Conservation (phyloP, 1,140 invertebrate genomes). For the Chironomus striatipennis region DNA sequence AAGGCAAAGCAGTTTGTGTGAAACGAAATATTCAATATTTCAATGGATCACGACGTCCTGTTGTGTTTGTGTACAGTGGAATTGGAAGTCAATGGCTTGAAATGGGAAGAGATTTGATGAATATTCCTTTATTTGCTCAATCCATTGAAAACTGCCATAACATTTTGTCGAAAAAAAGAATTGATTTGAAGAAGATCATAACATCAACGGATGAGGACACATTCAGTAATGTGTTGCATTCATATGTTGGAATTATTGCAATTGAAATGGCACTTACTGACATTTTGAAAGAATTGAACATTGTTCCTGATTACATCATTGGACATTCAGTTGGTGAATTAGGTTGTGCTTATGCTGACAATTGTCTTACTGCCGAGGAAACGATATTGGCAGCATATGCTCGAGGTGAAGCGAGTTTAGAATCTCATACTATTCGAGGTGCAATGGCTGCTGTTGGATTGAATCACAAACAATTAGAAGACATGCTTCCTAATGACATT, state of each 20-base stretch:
- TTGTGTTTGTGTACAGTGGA: slow-evolving; percentile 85
- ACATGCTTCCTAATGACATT: slow-evolving; percentile 54
- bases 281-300: slow-evolving; percentile 57
- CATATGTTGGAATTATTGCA: slow-evolving; percentile 85
- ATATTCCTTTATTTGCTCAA: slow-evolving; percentile 59
- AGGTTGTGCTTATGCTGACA: slow-evolving; percentile 86
- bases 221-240: slow-evolving; percentile 75
- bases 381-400: slow-evolving; percentile 76
- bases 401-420: slow-evolving; percentile 72
- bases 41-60: slow-evolving; percentile 50
- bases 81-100: slow-evolving; percentile 85
- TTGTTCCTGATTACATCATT: slow-evolving; percentile 74
- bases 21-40: slow-evolving; percentile 48
- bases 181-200: slow-evolving; percentile 74
- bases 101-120: slow-evolving; percentile 60
- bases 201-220: slow-evolving; percentile 61
- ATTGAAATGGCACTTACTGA: slow-evolving; percentile 81
- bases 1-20: slow-evolving; percentile 40
- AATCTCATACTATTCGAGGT: slow-evolving; percentile 63
- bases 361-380: slow-evolving; percentile 72
- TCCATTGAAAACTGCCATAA: slow-evolving; percentile 66
- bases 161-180: slow-evolving; percentile 57
- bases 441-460: slow-evolving; percentile 78
- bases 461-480: slow-evolving; percentile 49
- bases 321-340: slow-evolving; percentile 80